Conservation (phyloP, 2,113 vertebrate species). For the Tachysurus fulvidraco region DNA sequence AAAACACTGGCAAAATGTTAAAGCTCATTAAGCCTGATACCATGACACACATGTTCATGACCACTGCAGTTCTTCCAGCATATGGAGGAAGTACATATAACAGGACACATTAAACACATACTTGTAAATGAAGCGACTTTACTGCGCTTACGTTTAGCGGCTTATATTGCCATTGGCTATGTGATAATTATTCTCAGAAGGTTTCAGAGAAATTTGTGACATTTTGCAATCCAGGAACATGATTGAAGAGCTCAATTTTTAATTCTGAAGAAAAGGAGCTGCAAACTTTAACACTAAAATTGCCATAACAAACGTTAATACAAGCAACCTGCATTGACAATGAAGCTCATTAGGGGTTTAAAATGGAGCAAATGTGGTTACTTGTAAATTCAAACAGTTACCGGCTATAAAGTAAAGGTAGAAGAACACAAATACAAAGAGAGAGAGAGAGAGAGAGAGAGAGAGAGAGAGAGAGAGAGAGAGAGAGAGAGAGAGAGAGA, state of each 20-base stretch:
- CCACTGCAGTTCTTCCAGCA: slow-evolving; percentile 42
- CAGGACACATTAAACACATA: not conserved
- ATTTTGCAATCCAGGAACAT: not conserved
- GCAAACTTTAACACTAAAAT: slow-evolving; percentile 38
- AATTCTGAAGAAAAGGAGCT: slow-evolving; percentile 13
- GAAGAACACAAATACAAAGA: slow-evolving; percentile 5
- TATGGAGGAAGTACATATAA: slow-evolving; percentile 3
- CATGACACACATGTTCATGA: slow-evolving; percentile 44
- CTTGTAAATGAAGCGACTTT: not conserved
- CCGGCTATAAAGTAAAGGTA: slow-evolving; percentile 20
- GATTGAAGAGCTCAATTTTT: not conserved
- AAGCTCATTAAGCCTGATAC: slow-evolving; percentile 51
- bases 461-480: slow-evolving; percentile 25
- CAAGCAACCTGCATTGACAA: slow-evolving; percentile 61
- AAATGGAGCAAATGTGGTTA: slow-evolving; percentile 29
- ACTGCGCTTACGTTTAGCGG: slow-evolving; percentile 4
- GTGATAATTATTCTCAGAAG: slow-evolving; percentile 28
- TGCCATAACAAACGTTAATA: slow-evolving; percentile 57
- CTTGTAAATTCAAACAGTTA: slow-evolving; percentile 25
- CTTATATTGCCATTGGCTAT: not conserved
- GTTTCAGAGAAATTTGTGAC: not conserved
- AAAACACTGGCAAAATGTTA: slow-evolving; percentile 63
- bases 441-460: slow-evolving; percentile 34
- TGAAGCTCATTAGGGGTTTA: slow-evolving; percentile 35
- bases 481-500: not conserved